Percentiles rank a stretch among this genome's conserved stretches.
Conservation (phyloP, 2,113 vertebrate species). For the Megalops atlanticus region DNA sequence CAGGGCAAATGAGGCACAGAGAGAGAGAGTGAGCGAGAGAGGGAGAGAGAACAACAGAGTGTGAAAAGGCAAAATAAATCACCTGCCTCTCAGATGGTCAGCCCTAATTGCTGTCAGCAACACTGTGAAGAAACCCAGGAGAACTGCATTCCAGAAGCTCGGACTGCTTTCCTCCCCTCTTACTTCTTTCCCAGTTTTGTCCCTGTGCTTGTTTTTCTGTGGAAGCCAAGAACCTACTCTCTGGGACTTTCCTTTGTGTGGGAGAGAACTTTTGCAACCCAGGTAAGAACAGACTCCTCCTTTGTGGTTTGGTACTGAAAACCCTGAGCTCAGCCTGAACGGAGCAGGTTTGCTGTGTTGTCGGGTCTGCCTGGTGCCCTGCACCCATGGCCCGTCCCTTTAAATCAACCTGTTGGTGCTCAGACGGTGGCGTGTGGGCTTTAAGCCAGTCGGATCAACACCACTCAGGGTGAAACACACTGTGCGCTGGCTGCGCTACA, state of each 20-base stretch:
- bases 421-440: not conserved
- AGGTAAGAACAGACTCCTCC: too few relatives aligned
- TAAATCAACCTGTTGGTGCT: constrained; percentile 47
- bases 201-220: not conserved
- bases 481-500: too few relatives aligned
- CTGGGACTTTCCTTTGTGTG: too few relatives aligned
- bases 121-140: constrained; percentile 58
- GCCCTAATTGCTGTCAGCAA: constrained; percentile 51
- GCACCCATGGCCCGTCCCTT: constrained; percentile 17
- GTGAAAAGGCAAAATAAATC: constrained; percentile 55
- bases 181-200: not conserved
- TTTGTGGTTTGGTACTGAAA: too few relatives aligned
- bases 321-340: not conserved
- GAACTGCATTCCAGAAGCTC: constrained; percentile 64
- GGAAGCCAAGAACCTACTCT: not conserved
- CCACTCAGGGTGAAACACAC: too few relatives aligned
- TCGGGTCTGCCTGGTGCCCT: not conserved
- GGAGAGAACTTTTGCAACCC: too few relatives aligned
- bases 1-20: constrained; percentile 51
- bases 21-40: constrained; percentile 37
- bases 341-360: not conserved
- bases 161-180: not conserved
- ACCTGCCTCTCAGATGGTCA: constrained; percentile 36
- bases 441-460: not conserved
- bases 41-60: too few relatives aligned